Base-by-base conservation (phyloP, 2,797 vertebrate genomes). In the Thalassophryne amazonica region DNA sequence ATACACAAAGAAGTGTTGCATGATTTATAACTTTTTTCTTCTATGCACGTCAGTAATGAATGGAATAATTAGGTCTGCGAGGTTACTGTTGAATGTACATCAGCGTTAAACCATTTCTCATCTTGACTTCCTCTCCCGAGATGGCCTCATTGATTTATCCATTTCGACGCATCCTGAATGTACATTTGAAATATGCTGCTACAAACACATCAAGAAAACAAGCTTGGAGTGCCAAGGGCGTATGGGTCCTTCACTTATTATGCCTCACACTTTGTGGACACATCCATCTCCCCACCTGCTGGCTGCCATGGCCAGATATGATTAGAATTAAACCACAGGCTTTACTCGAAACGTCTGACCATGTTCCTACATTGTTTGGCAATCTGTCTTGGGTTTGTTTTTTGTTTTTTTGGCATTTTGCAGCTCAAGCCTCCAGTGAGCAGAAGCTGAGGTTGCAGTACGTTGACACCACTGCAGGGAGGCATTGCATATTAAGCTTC, bases 101-200 rank as follows among this genome's bases (percentile, higher is more conserved):
- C 65, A 58, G 68, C 69, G 25, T 73, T 55, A 63, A 64, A 68
- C 60, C 66, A 49, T 84, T 72, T 14, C 72, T 85, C 78, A 80
- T 78, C 61, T 55, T 46, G 54, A 73, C 80, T 80, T 76, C 68
- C 81, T 70, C 73, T 77, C 70, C 72, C 76, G 66, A 72, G 76
- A 81, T 73, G 78, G 78, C 70, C 69, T 73, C 72, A 73, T 72
- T 80, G 80, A 84, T 84, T 80, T 83, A 76, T 80, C 73, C 67
- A 72, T 82, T 79, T 83, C 43, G 76, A 73, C 33, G 61, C 69
- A 43, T 73, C 60, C 66, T 71, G 12, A 31, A 79, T 58, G 71
- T 51, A 69, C 57, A 39, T 82, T 66, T 85, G 77, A 85, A 80
- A 81, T 66, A 76, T 67, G 48, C 51, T 21, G 11, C 66, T 10